Base-by-base conservation (phyloP, 2,113 vertebrate species). In the Merops nubicus region DNA sequence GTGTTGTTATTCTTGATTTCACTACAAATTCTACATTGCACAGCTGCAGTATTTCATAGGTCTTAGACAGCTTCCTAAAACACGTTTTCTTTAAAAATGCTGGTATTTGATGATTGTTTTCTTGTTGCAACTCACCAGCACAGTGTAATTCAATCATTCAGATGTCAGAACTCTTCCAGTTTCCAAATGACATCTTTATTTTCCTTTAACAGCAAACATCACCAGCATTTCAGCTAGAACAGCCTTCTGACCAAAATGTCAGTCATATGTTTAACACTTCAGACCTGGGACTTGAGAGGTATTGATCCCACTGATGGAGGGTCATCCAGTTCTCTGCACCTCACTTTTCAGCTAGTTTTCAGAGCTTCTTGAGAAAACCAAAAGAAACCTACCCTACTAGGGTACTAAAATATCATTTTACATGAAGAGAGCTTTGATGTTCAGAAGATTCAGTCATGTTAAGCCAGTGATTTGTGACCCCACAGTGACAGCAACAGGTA, bases 181-280 rank as follows among this genome's bases (percentile, higher is more conserved):
- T 96, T 94, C 65, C 3, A 3, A 86, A 75, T 53, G 77, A 75
- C 43, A 76, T 54, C 18, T 88, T 80, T 81, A 68, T 83, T 97
- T 96, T 53, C 31, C 59, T 78, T 36, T 14, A 93, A 45, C 29
- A 63, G 16, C 33, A 76, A 75, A 34, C 28, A 57, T 72, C 57
- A 70, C 18, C 57, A 64, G 19, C 45, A 79, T 81, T 94, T 91
- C 70, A 88, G 21, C 15, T 43, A 93, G 51, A 91, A 36, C 34
- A 92, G 15, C 56, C 45, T 96, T 78, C 83, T 93, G 87, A 86
- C 42, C 74, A 65, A 77, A 77, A 80, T 45, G 29, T 88, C 82
- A 78, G 72, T 69, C 38, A 29, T 5, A 43, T 5, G 7, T 88
- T 83, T 83, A 85, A 33, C 38, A 11, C 43, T 86, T 87, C 40